Evolutionary conservation across 2,797 vertebrate genomes (phyloP).

Genomic region (Diplodus puntazzo): DNA sequence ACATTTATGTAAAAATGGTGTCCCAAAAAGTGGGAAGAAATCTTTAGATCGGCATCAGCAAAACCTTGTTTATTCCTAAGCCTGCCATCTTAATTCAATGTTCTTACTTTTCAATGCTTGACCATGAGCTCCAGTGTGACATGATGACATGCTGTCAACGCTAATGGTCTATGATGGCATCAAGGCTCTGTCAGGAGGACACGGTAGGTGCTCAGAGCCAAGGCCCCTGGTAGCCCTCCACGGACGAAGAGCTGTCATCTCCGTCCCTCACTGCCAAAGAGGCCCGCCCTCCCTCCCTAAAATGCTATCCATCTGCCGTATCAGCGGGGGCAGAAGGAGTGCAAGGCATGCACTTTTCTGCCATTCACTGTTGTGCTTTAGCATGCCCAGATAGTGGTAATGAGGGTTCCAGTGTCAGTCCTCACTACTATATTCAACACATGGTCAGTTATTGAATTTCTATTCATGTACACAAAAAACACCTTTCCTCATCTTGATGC

Average conservation of each 20-base stretch:
- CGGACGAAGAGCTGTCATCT: slow-evolving; percentile 77
- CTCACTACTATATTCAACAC: slow-evolving; percentile 42
- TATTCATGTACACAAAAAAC: slow-evolving; percentile 25
- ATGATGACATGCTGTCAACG: slow-evolving; percentile 73
- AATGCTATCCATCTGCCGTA: slow-evolving; percentile 80
- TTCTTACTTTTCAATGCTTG: slow-evolving; percentile 57
- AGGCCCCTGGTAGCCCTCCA: slow-evolving; percentile 72
- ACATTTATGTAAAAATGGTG: slow-evolving; percentile 19
- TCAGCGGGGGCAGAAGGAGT: slow-evolving; percentile 72
- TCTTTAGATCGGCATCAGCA: slow-evolving; percentile 28
- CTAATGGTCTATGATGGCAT: slow-evolving; percentile 80
- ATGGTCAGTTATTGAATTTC: slow-evolving; percentile 40
- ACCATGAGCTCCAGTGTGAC: slow-evolving; percentile 65
- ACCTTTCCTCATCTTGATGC: slow-evolving; percentile 6
- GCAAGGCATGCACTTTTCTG: slow-evolving; percentile 77
- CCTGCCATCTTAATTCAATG: slow-evolving; percentile 61
- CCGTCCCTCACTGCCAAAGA: slow-evolving; percentile 70
- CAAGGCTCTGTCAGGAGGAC: slow-evolving; percentile 76
- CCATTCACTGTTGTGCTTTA: slow-evolving; percentile 66
- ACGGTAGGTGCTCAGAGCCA: slow-evolving; percentile 74
- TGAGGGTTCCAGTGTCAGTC: slow-evolving; percentile 49
- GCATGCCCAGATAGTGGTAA: slow-evolving; percentile 50
- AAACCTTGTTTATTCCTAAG: slow-evolving; percentile 43
- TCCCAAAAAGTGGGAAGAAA: slow-evolving; percentile 3
- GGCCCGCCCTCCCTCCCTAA: slow-evolving; percentile 60